Evolutionary conservation across 2,888 invertebrate species (phyloP).

Genomic region (Pterostichus madidus): DNA sequence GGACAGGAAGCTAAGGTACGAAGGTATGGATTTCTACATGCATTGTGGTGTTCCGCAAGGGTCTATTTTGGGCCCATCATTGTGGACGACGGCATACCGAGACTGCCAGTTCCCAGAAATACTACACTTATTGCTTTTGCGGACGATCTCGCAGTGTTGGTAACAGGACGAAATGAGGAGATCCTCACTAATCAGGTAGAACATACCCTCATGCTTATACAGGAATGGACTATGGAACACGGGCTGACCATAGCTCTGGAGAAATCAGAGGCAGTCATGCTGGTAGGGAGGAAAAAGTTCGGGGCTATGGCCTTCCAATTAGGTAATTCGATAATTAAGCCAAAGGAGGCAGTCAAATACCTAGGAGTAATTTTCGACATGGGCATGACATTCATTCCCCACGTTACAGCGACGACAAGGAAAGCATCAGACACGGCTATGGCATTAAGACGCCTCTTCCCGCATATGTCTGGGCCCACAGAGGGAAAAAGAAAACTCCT

Average conservation of each 20-base stretch:
- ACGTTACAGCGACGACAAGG: too few species aligned
- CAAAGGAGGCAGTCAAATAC: too few species aligned
- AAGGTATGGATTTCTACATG: too few species aligned
- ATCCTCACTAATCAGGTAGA: background rate
- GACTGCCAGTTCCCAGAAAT: background rate
- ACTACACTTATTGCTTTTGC: background rate
- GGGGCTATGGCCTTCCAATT: background rate
- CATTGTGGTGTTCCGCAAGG: background rate
- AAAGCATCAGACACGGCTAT: too few species aligned
- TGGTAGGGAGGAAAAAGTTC: background rate
- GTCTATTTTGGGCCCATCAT: background rate
- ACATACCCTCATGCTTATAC: background rate
- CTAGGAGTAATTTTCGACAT: too few species aligned
- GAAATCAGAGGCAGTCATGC: constrained; percentile 13
- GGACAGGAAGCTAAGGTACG: too few species aligned
- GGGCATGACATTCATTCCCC: too few species aligned
- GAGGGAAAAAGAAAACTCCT: too few species aligned
- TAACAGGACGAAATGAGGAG: background rate
- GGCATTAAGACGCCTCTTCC: too few species aligned
- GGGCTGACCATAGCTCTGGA: background rate
- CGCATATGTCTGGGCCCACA: too few species aligned
- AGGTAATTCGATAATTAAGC: background rate
- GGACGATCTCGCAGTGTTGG: constrained; percentile 1
- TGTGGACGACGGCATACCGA: background rate
- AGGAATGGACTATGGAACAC: background rate